phyloP scores from a whole-genome alignment of 2,113 vertebrate genomes.

The Chroicocephalus ridibundus region DNA sequence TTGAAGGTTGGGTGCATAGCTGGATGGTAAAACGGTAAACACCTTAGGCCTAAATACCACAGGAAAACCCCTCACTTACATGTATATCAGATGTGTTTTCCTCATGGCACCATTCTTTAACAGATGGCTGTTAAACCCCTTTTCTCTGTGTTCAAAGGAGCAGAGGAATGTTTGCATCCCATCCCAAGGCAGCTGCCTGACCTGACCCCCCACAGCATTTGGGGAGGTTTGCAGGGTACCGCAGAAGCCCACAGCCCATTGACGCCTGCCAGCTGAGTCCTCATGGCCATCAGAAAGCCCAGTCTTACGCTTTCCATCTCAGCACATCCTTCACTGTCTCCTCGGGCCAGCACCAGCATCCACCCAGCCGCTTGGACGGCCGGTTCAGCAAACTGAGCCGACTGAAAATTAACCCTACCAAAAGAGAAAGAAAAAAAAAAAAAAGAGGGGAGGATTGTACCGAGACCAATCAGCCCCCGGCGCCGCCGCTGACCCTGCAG shows the following conservation, averaged over 20 bases:
- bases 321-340: fast-evolving
- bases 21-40: constrained; percentile 11
- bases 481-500: fast-evolving
- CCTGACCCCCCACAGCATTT: neutral
- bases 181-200: neutral
- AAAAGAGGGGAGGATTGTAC: neutral
- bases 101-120: neutral
- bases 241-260: neutral
- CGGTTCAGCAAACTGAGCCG: neutral
- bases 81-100: constrained; percentile 4
- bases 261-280: neutral
- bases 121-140: neutral
- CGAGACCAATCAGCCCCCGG: neutral
- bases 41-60: constrained; percentile 54
- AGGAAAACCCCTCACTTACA: constrained; percentile 42
- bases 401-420: neutral
- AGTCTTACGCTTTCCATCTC: neutral
- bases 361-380: fast-evolving
- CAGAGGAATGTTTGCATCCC: constrained; percentile 8
- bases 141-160: constrained; percentile 7
- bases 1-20: neutral
- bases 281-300: neutral
- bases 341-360: neutral
- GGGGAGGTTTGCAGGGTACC: neutral
- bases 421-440: neutral